Conservation (phyloP, 1,140 invertebrate species). For the Melanaphis sacchari region DNA sequence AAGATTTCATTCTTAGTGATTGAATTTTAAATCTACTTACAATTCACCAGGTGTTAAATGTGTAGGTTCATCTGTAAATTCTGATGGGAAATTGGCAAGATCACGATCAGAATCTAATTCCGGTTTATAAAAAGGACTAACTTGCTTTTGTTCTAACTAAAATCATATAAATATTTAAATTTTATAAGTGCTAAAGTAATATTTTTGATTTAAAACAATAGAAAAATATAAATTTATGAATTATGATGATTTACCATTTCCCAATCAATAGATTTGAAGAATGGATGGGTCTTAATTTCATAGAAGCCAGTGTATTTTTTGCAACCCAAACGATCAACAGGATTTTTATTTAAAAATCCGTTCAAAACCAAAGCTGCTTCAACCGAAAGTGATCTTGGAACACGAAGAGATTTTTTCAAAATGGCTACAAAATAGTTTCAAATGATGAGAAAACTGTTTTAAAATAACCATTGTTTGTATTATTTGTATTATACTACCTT, state of each 20-base stretch:
- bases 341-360: constrained; percentile 99
- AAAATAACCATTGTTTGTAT: constrained; percentile 12
- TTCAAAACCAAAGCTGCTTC: constrained; percentile 97
- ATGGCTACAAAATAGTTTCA: constrained; percentile 74
- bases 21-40: constrained; percentile 71
- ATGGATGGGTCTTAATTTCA: constrained; percentile 93
- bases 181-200: background rate
- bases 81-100: constrained; percentile 97
- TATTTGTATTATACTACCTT: constrained; percentile 67
- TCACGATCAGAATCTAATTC: constrained; percentile 88
- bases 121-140: constrained; percentile 95
- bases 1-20: too few relatives aligned
- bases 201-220: background rate
- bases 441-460: background rate
- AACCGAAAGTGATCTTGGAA: constrained; percentile 94
- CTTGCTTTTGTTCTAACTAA: constrained; percentile 93
- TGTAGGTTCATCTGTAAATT: constrained; percentile 97
- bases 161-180: constrained; percentile 22
- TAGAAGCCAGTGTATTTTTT: constrained; percentile 85
- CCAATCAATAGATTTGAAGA: constrained; percentile 99
- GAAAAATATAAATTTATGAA: background rate
- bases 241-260: constrained; percentile 77
- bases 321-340: constrained; percentile 92
- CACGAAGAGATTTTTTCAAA: constrained; percentile 97
- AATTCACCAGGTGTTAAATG: constrained; percentile 95